phyloP scores from a whole-genome alignment of 2,888 invertebrate species.

The Thumatha senex region DNA sequence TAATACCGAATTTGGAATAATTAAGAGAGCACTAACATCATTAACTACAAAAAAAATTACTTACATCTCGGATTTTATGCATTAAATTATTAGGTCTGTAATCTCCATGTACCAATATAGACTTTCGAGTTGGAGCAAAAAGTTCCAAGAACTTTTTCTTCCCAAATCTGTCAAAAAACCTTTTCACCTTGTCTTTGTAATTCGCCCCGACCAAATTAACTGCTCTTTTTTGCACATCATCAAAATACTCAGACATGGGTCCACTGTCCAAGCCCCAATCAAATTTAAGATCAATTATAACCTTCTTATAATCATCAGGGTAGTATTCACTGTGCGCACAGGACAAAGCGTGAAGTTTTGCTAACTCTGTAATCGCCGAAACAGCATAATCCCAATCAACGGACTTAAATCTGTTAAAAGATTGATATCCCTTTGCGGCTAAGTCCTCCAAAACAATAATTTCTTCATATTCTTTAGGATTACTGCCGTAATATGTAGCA shows the following conservation, averaged over 20 bases:
- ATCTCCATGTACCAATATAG: constrained; percentile 25
- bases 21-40: too few relatives aligned
- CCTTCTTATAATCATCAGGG: constrained; percentile 38
- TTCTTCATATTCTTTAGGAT: neutral
- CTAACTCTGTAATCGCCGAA: constrained; percentile 45
- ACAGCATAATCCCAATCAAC: constrained; percentile 16
- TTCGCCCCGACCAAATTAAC: too few relatives aligned
- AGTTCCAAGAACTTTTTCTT: neutral
- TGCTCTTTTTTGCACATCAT: neutral
- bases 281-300: neutral
- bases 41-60: constrained; percentile 1
- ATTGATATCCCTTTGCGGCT: neutral
- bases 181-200: neutral
- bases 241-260: neutral
- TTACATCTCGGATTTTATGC: constrained; percentile 30
- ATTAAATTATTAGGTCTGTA: constrained; percentile 39
- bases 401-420: constrained; percentile 2
- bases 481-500: neutral
- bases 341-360: constrained; percentile 55
- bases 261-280: neutral
- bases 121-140: neutral
- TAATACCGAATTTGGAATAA: too few relatives aligned
- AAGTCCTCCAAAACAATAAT: constrained; percentile 3
- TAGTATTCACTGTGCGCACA: constrained; percentile 43
- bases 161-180: neutral